Base-by-base conservation (phyloP, 2,113 vertebrate species). In the Notarius lentiginosus region DNA sequence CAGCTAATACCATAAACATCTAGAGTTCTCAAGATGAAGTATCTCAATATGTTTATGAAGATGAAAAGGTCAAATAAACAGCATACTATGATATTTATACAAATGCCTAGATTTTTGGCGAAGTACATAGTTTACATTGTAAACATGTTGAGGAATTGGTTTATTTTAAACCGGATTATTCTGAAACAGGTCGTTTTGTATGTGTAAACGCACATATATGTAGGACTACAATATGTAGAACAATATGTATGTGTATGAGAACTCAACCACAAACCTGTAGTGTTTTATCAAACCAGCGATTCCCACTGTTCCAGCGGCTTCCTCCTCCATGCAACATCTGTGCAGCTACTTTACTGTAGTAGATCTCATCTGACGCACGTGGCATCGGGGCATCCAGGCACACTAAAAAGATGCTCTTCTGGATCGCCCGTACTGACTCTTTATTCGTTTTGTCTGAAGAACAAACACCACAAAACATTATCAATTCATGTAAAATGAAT, bases 221-320 rank as follows among this genome's bases (percentile, higher is more conserved):
- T 18, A 73, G 0, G 41, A 10, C 41, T 22, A 41, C 41, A 41
- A 41, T 41, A 3, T 41, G 30, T 30, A 30, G 30, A 30, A 30
- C 30, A 30, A 41, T 41, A 2, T 41, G 34, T 41, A 41, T 41
- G 41, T 47, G 75, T 55, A 61, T 34, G 24, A 27, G 20, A 22
- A 41, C 68, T 51, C 70, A 56, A 84, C 24, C 11, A 79, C 88
- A 82, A 60, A 98, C 98, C 94, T 99, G 98, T 41, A 99, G 91
- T 0, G 98, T 99, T 92, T 99, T 99, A 92, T 99, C 98, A 0
- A 99, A 99, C 98, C 98, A 99, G 68, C 98, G 95, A 92, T 99
- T 99, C 85, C 98, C 98, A 0, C 97, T 99, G 94, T 99, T 99
- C 93, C 96, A 95, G 75, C 94, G 95, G 61, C 97, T 94, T 30